Evolutionary conservation across 2,797 vertebrate species (phyloP).

Genomic region (Chelidonichthys spinosus): DNA sequence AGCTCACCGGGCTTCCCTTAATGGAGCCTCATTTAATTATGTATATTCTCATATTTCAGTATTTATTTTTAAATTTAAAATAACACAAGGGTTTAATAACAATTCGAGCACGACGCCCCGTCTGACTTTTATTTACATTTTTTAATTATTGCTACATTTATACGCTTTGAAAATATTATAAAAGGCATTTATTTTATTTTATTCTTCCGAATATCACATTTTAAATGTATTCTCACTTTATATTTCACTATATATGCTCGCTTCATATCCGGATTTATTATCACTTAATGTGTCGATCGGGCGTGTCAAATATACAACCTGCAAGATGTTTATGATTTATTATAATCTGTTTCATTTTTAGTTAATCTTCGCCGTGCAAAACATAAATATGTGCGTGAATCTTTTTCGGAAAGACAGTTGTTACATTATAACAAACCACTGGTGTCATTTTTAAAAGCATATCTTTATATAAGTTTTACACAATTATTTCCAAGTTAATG

Average conservation of each 20-base stretch:
- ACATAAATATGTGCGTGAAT: neutral
- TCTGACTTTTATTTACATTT: neutral
- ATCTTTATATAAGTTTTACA: neutral
- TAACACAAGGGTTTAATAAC: neutral
- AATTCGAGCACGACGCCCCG: neutral
- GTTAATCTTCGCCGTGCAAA: neutral
- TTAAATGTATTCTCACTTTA: neutral
- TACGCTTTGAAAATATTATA: neutral
- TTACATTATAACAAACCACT: neutral
- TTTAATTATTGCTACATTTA: neutral
- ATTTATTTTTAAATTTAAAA: slow-evolving; percentile 11
- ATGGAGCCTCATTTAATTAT: neutral
- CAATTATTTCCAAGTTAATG: slow-evolving; percentile 9
- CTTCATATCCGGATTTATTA: neutral
- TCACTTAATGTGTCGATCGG: neutral
- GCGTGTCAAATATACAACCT: neutral
- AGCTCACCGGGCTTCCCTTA: neutral
- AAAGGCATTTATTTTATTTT: neutral
- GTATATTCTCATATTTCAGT: neutral
- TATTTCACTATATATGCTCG: neutral
- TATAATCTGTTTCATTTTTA: slow-evolving; percentile 1
- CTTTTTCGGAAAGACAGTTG: neutral
- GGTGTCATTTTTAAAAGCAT: fast-evolving
- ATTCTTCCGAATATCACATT: neutral
- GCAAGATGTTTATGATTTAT: neutral